phyloP scores from a whole-genome alignment of 2,113 vertebrate genomes.

The Microtus pennsylvanicus region DNA sequence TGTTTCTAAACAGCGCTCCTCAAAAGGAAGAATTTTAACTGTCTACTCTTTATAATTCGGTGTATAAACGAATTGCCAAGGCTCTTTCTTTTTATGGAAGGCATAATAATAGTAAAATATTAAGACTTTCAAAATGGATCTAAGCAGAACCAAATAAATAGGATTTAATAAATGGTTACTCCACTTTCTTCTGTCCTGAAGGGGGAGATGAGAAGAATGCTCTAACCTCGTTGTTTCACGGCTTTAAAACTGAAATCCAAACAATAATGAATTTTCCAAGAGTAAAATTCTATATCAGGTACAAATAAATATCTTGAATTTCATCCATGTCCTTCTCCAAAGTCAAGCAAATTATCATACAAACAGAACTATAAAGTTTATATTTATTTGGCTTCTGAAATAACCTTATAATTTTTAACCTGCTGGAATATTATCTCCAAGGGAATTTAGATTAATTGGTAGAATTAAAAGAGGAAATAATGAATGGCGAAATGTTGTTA shows the following conservation, averaged over 20 bases:
- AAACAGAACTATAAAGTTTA: slow-evolving; percentile 61
- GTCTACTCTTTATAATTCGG: slow-evolving; percentile 45
- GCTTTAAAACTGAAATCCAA: slow-evolving; percentile 66
- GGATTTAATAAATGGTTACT: slow-evolving; percentile 57
- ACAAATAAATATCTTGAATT: slow-evolving; percentile 68
- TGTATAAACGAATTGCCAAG: slow-evolving; percentile 32
- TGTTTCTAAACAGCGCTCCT: slow-evolving; percentile 77
- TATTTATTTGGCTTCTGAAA: slow-evolving; percentile 56
- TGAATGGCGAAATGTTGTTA: not conserved
- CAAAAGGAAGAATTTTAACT: slow-evolving; percentile 65
- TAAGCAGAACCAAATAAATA: slow-evolving; percentile 59
- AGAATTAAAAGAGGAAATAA: slow-evolving; percentile 72
- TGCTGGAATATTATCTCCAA: slow-evolving; percentile 56
- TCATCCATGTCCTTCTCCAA: not conserved
- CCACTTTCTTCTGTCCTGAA: slow-evolving; percentile 43
- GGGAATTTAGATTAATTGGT: slow-evolving; percentile 69
- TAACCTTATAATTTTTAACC: slow-evolving; percentile 22
- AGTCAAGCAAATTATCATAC: slow-evolving; percentile 52
- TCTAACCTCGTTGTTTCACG: not conserved
- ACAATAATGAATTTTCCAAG: slow-evolving; percentile 47
- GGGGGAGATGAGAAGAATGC: not conserved
- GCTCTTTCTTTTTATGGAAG: slow-evolving; percentile 35
- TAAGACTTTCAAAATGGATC: slow-evolving; percentile 60
- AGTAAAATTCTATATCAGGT: slow-evolving; percentile 41
- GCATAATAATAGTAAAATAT: slow-evolving; percentile 56